These are phyloP conservation scores for Notospermus geniculatus DNA, from an alignment of 1,140 invertebrate genomes.

Conservation along the genomic window DNA sequence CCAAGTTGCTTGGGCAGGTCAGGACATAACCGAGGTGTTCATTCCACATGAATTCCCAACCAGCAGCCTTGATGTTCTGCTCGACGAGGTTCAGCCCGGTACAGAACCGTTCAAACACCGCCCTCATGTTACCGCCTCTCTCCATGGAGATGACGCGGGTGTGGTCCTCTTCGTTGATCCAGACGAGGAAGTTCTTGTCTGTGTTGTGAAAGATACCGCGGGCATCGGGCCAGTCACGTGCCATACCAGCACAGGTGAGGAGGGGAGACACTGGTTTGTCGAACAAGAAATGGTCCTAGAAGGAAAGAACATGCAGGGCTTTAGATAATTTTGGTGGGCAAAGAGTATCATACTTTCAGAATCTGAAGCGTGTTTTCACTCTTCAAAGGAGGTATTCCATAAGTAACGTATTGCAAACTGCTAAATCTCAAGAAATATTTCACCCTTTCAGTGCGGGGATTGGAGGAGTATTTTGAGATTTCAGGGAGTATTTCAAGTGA, in stretches of 20 bases:
- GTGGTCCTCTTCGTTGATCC: conserved; percentile 98
- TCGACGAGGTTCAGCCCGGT: conserved; percentile 8
- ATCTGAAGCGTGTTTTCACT: no score
- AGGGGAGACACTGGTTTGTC: neutral
- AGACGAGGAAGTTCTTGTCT: conserved; percentile 94
- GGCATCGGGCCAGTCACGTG: conserved; percentile 22
- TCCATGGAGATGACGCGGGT: conserved; percentile 98
- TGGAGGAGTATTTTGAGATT: no score
- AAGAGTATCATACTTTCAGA: no score
- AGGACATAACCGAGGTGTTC: conserved; percentile 91
- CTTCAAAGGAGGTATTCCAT: neutral
- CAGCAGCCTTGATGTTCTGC: conserved; percentile 1
- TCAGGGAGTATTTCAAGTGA: no score
- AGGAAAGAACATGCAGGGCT: conserved; percentile 9
- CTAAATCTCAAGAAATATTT: no score
- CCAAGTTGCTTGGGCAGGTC: conserved; percentile 94
- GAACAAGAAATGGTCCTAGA: conserved; percentile 14
- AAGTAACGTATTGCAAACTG: no score
- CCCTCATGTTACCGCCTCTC: conserved; percentile 79
- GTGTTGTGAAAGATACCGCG: conserved; percentile 81
- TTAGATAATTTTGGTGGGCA: no score
- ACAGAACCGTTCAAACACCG: conserved; percentile 77
- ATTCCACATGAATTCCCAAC: neutral
- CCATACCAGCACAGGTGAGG: conserved; percentile 5
- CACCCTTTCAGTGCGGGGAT: no score